Evolutionary conservation across 1,140 invertebrate genomes (phyloP), one percentile per base, ranked within the genome.

Genomic region (Drosophila pseudoobscura): DNA sequence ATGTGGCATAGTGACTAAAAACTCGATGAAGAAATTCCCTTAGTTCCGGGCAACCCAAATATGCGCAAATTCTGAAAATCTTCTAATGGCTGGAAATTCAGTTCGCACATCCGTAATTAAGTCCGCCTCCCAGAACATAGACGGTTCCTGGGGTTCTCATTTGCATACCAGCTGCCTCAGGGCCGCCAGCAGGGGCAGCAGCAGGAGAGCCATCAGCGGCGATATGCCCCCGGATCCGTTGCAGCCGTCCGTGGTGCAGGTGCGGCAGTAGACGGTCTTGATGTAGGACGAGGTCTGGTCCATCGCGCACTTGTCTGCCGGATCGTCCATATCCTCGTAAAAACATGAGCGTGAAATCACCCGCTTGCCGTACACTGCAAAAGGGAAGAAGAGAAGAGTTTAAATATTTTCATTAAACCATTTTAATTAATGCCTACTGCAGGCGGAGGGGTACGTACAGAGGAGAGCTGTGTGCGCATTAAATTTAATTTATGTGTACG

Each of bases 271-370:
- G 41, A 90, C 68, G 39, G 90, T 92, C 71, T 91, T 91, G 13
- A 91, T 90, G 56, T 91, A 92, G 15, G 91, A 91, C n/a, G 91
- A 91, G 41, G 88, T 89, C 15, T 84, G 89, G 51, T 88, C 89
- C 54, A 82, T 89, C 41, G 80, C 78, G 54, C 91, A 92, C 52
- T 88, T 88, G 62, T 92, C 91, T 29, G 88, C 65, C 54, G 91
- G 69, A 53, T 91, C 91, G 53, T 89, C 89, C 13, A 90, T 56
- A 57, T 92, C 91, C 73, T 92, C 91, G 41, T 91, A 92, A 59
- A 90, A 92, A 26, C 91, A 92, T 53, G 90, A 91, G 20, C 91
- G 91, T 3, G 90, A 83, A 63, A 91, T 83, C 31, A 92, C 90
- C 35, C 77, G 78, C 65, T 92, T 92, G 61, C 91, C 91, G 55